Evolutionary conservation across 2,888 invertebrate species (phyloP).

Genomic region (Unio pictorum): DNA sequence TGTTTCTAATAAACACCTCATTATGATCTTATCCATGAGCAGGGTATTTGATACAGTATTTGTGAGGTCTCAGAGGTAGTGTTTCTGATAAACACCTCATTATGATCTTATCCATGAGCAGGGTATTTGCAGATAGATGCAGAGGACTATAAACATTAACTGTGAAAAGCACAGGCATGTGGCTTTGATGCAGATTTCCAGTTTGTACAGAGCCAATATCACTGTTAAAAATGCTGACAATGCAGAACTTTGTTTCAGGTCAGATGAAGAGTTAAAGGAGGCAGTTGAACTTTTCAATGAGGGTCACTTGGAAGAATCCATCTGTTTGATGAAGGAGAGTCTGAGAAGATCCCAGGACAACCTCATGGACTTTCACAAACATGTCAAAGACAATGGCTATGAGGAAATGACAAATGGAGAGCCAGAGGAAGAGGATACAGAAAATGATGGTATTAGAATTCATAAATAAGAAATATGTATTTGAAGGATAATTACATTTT

Average conservation of each 20-base stretch:
- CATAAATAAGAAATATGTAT: slow-evolving; percentile 8
- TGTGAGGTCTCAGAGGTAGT: too few species aligned
- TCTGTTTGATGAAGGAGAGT: slow-evolving; percentile 40
- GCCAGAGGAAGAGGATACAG: slow-evolving; percentile 73
- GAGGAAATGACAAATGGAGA: slow-evolving; percentile 58
- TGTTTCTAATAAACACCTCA: too few species aligned
- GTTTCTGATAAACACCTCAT: too few species aligned
- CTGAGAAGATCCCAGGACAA: slow-evolving; percentile 42
- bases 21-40: too few species aligned
- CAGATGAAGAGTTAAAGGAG: slow-evolving; percentile 47
- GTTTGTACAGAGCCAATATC: too few species aligned
- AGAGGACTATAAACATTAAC: too few species aligned
- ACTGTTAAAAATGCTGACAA: too few species aligned
- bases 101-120: too few species aligned
- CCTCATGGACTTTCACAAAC: slow-evolving; percentile 29
- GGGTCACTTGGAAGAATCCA: slow-evolving; percentile 40
- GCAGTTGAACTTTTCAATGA: slow-evolving; percentile 43
- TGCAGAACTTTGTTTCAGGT: slow-evolving; percentile 19
- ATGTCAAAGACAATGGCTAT: slow-evolving; percentile 67
- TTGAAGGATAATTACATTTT: slow-evolving; percentile 4
- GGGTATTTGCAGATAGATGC: too few species aligned
- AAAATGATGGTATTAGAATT: slow-evolving; percentile 26
- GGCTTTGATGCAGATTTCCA: too few species aligned
- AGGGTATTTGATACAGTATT: too few species aligned
- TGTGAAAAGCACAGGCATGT: too few species aligned